phyloP scores from a whole-genome alignment of 2,113 vertebrate genomes.

The Tachycineta bicolor region DNA sequence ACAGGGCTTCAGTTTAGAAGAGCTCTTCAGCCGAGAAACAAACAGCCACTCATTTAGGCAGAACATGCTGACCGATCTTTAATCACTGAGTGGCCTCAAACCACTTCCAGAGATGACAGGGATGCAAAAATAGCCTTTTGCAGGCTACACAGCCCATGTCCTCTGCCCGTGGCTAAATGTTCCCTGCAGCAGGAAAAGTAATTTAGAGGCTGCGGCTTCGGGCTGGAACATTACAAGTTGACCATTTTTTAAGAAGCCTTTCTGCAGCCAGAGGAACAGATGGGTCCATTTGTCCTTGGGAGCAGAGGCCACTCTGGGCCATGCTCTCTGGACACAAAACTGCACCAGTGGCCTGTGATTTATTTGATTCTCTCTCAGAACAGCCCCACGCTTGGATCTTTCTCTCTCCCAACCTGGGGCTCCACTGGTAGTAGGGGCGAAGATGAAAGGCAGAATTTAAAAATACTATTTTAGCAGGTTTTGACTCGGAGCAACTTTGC shows the following conservation, averaged over 20 bases:
- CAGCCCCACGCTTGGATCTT: not conserved
- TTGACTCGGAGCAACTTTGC: constrained; percentile 6
- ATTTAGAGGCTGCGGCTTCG: not conserved
- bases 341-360: not conserved
- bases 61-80: not conserved
- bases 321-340: not conserved
- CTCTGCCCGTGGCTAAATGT: not conserved
- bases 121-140: not conserved
- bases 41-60: not conserved
- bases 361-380: not conserved
- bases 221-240: not conserved
- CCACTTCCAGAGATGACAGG: not conserved
- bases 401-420: not conserved
- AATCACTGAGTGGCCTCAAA: constrained; percentile 3
- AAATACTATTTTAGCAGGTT: constrained; percentile 42
- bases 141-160: not conserved
- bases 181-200: not conserved
- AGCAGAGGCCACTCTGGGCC: not conserved
- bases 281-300: not conserved
- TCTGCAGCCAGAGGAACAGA: not conserved
- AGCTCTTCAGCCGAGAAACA: constrained; percentile 26
- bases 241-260: not conserved
- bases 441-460: constrained; percentile 42
- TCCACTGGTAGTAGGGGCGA: not conserved
- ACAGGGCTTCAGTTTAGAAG: constrained; percentile 17